These are phyloP conservation scores for Rhinoptilus africanus DNA, from an alignment of 2,113 vertebrate genomes.

Conservation along the genomic window DNA sequence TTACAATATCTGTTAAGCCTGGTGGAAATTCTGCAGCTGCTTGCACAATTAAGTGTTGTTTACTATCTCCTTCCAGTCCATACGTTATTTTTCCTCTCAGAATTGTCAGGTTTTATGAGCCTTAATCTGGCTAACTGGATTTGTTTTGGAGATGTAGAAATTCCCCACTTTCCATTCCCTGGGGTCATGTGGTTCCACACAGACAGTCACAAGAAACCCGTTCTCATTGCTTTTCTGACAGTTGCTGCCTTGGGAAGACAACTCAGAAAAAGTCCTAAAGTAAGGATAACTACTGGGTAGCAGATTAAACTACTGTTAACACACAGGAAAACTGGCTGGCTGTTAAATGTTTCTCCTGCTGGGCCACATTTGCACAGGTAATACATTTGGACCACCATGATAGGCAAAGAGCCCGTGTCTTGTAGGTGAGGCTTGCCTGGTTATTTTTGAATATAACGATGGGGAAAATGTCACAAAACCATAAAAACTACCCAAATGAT, in stretches of 20 bases:
- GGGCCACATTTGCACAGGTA: background rate
- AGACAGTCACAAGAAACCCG: constrained; percentile 52
- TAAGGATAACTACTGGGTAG: background rate
- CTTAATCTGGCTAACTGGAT: background rate
- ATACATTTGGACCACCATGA: background rate
- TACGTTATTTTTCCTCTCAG: background rate
- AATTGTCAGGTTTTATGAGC: background rate
- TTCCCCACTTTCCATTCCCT: background rate
- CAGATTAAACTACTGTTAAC: background rate
- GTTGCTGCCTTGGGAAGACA: constrained; percentile 34
- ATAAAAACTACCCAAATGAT: background rate
- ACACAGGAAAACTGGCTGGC: background rate
- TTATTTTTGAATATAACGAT: background rate
- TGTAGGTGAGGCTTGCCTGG: background rate
- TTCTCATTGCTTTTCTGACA: constrained; percentile 47
- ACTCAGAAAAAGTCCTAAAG: background rate
- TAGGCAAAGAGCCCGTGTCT: background rate
- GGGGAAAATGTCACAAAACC: background rate
- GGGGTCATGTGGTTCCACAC: constrained; percentile 28
- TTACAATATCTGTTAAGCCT: background rate
- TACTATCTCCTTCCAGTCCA: background rate
- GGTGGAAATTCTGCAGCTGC: background rate
- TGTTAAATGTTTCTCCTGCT: background rate
- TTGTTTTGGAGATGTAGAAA: background rate
- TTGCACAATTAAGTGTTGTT: background rate